Conservation (phyloP, 2,113 vertebrate genomes). For the Sphyrna mokarran region DNA sequence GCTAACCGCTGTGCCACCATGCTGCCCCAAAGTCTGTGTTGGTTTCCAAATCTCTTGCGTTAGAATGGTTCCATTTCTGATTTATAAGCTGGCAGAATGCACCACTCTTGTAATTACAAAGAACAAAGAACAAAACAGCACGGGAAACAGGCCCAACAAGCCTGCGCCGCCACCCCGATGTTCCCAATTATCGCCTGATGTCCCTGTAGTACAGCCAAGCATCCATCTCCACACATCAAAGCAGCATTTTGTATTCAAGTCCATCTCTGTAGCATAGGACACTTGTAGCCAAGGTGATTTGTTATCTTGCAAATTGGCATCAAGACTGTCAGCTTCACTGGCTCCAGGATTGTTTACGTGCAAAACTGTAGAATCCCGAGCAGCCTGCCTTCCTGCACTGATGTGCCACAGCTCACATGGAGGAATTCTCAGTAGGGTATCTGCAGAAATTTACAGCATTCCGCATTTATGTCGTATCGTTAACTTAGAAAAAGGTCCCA, state of each 20-base stretch:
- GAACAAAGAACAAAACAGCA: too few relatives aligned
- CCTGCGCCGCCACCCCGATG: too few relatives aligned
- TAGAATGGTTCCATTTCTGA: not conserved
- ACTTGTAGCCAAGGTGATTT: not conserved
- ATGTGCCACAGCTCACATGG: not conserved
- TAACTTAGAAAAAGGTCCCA: not conserved
- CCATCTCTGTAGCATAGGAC: not conserved
- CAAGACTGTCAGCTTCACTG: not conserved
- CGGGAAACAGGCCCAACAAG: too few relatives aligned
- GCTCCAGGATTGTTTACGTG: not conserved
- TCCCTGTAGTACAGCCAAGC: not conserved
- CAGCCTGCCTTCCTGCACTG: not conserved
- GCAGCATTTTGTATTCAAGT: not conserved
- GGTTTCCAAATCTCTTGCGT: not conserved
- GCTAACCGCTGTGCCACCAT: too few relatives aligned
- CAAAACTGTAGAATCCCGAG: not conserved
- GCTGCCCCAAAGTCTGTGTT: too few relatives aligned
- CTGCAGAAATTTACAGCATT: not conserved
- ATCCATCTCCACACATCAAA: not conserved
- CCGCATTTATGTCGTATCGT: not conserved
- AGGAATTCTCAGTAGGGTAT: not conserved
- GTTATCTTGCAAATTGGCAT: not conserved
- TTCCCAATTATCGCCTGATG: too few relatives aligned
- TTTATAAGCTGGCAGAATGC: not conserved
- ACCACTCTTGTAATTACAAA: not conserved